Base-by-base conservation (phyloP, 2,888 invertebrate species). In the Harmothoe impar region DNA sequence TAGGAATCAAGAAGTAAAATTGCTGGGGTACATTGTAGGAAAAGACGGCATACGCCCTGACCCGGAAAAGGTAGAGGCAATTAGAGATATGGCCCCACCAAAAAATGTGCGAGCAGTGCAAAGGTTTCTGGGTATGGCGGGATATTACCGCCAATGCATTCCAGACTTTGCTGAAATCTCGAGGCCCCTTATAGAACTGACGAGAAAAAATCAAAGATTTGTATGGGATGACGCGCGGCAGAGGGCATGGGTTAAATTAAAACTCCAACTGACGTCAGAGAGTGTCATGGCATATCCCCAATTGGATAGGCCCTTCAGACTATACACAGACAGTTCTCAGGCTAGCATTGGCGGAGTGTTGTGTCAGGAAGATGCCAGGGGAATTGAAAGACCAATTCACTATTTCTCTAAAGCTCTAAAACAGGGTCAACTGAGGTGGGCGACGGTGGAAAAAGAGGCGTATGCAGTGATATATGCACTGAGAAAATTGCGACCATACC, bases 91-190 rank as follows among this genome's bases (percentile, higher is more conserved):
- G 84, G 84, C 54, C 3, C 54, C 81, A 29, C 90, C 90, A n/a
- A 23, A 23, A 31, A 62, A n/a, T 33, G 90, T 90, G 20, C 84
- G 23, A 52, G 90, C n/a, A 23, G 85, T 90, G 3, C 23, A 72
- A 12, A 43, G 72, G 23, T 81, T 90, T 33, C 84, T 90, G n/a
- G 90, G 90, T 10, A 89, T 91, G 89, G 43, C 90, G 0, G 89
- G 88, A 15, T 91, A 91, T 62, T 91, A 91, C 77, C 29, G 91
- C 25, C 43, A 89, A 62, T 81, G 56, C 54, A 68, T 91, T 0
- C 86, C 89, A 3, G 35, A 89, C 25, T 91, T 68, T 51, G 91
- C 91, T 29, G n/a, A 88, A 35, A 68, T 91, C 23, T 91, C 91
- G 1, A 12, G 29, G 15, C 89, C 89, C 0, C 25, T 89, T 5